Evolutionary conservation across 2,888 invertebrate genomes (phyloP), one percentile per base, ranked within the genome.

Genomic region (Pandemis heparana): DNA sequence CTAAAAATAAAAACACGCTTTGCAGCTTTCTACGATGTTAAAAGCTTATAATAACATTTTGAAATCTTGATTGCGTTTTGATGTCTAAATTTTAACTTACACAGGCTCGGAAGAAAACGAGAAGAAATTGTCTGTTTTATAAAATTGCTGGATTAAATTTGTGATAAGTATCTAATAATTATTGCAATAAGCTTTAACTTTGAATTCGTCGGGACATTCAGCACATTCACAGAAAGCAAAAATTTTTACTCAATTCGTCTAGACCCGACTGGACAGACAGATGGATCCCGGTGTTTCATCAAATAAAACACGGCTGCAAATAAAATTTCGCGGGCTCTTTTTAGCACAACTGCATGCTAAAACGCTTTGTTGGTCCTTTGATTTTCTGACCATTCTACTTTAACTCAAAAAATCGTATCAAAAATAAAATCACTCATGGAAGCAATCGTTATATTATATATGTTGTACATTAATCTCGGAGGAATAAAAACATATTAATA

Each of bases 291-390:
- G 46, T 65, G 38, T 59, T 18, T 14, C 48, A 41, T 51, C 59
- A 69, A 73, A 73, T 64, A 60, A 56, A 63, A 64, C 63, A 39
- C 63, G n/a, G 46, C 39, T 12, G 39, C 23, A 48, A 73, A 69
- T 69, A 69, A 73, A 73, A 69, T 56, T n/a, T 63, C n/a, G 39
- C 59, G 46, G 18, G 8, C 46, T 72, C 68, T 63, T 73, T 73
- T 59, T 63, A 60, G 16, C 39, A 23, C 32, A 53, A 51, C 59
- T 46, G 39, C 63, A 72, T 23, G 68, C 65, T 46, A 41, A 48
- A 63, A 59, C 18, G 46, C 53, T 48, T 71, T 68, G n/a, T 68
- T 61, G 16, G 23, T 69, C 39, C 43, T 64, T 73, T 64, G 67
- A 32, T 71, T 66, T 66, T 48, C 61, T 41, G 38, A 51, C 51